Evolutionary conservation across 2,797 vertebrate genomes (phyloP), one percentile per base, ranked within the genome.

Genomic region (Spheniscus humboldti): DNA sequence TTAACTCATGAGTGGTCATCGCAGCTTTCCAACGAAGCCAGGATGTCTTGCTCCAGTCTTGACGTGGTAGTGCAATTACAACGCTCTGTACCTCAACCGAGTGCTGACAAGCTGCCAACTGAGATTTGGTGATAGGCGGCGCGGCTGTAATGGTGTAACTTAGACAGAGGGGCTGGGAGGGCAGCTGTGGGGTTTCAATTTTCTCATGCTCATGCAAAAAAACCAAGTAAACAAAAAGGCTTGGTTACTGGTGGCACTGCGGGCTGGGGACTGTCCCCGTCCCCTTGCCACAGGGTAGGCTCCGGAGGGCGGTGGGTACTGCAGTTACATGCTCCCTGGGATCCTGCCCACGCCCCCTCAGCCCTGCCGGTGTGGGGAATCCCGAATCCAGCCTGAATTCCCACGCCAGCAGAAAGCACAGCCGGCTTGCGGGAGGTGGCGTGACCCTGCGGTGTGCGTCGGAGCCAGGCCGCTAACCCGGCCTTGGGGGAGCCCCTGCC

Each of bases 41-140:
- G 92, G 76, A 19, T 6, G 89, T 66, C 86, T 77, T 41, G 95
- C 94, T 74, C 81, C 96, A 82, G 91, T 64, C 91, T 76, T 4
- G 48, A 76, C 6, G 14, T 18, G 76, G 93, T 88, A 95, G 92
- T 96, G 96, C 96, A 95, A 92, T 88, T 9, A 13, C 76, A 91
- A 63, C 1, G 43, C 78, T 66, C 86, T 13, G 69, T 15, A 68
- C 86, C 45, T 59, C 60, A 13, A 35, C 53, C 8, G 23, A 67
- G 73, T 13, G 88, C 88, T 35, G 73, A 11, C 16, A 3, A 76
- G 94, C 94, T 91, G 87, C 88, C 92, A 56, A 13, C 85, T 37
- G 90, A 87, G 92, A 71, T 68, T 20, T 93, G 93, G 84, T 19
- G 80, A 45, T 1, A 14, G 62, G 74, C 4, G 31, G 37, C n/a